These are phyloP conservation scores for Plodia interpunctella DNA, from an alignment of 1,140 invertebrate genomes.

Conservation along the genomic window DNA sequence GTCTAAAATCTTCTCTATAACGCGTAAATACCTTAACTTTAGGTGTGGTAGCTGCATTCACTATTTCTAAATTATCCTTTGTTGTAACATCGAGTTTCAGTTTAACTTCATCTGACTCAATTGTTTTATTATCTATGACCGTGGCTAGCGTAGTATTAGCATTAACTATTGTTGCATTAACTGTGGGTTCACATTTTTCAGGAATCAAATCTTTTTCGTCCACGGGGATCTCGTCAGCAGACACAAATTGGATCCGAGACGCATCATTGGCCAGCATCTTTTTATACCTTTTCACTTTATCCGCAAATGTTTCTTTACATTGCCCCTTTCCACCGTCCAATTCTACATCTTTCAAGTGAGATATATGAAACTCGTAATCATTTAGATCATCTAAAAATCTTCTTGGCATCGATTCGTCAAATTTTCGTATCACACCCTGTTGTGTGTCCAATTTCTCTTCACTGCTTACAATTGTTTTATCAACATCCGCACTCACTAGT, in stretches of 20 bases:
- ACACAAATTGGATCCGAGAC: conserved; percentile 45
- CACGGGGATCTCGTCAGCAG: conserved; percentile 36
- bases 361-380: conserved; percentile 46
- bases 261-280: conserved; percentile 40
- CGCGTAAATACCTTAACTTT: conserved; percentile 2
- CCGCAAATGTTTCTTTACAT: conserved; percentile 38
- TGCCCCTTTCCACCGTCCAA: conserved; percentile 20
- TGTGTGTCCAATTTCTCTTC: conserved; percentile 19
- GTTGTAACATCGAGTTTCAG: conserved; percentile 4
- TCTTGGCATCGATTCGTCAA: conserved; percentile 17
- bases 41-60: background rate
- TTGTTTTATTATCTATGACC: background rate
- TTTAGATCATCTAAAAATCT: conserved; percentile 37
- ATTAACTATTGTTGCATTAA: background rate
- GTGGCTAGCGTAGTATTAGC: background rate
- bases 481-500: background rate
- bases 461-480: conserved; percentile 13
- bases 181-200: conserved; percentile 11
- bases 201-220: conserved; percentile 27
- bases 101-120: background rate
- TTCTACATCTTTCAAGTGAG: conserved; percentile 36
- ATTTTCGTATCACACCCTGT: conserved; percentile 14
- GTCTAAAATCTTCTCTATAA: no score
- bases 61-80: conserved; percentile 4
- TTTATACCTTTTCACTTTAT: conserved; percentile 36